Percentiles rank a stretch among this genome's conserved stretches.
Evolutionary conservation across 2,797 vertebrate genomes (phyloP).

Genomic region (Taeniopygia guttata): DNA sequence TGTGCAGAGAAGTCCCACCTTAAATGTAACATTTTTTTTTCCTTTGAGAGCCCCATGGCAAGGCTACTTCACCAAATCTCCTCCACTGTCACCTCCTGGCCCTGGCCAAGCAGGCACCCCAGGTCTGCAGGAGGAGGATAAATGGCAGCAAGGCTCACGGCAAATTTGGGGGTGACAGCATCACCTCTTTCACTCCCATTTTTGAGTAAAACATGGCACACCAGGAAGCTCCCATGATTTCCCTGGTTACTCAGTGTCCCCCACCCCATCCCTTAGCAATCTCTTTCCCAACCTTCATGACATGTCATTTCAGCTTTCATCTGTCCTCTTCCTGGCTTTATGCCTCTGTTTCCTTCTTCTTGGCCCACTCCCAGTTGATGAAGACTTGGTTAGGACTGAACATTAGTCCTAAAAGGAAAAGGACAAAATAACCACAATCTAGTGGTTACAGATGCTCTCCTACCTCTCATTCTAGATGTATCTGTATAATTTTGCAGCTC

Average conservation of each 20-base stretch:
- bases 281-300: not conserved
- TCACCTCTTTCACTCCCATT: not conserved
- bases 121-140: not conserved
- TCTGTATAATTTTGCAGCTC: not conserved
- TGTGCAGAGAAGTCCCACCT: not conserved
- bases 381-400: not conserved
- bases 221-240: not conserved
- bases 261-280: not conserved
- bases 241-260: not conserved
- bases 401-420: not conserved
- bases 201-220: not conserved
- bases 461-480: not conserved
- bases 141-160: not conserved
- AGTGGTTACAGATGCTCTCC: not conserved
- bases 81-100: not conserved
- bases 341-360: not conserved
- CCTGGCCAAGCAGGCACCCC: not conserved
- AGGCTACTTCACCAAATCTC: not conserved
- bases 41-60: not conserved
- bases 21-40: not conserved
- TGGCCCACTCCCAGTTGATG: fast-evolving
- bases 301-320: not conserved
- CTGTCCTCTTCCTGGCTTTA: not conserved
- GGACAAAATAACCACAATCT: not conserved
- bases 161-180: fast-evolving